Evolutionary conservation across 2,797 vertebrate genomes (phyloP), one percentile per base, ranked within the genome.

Genomic region (Gephyroberyx darwinii): DNA sequence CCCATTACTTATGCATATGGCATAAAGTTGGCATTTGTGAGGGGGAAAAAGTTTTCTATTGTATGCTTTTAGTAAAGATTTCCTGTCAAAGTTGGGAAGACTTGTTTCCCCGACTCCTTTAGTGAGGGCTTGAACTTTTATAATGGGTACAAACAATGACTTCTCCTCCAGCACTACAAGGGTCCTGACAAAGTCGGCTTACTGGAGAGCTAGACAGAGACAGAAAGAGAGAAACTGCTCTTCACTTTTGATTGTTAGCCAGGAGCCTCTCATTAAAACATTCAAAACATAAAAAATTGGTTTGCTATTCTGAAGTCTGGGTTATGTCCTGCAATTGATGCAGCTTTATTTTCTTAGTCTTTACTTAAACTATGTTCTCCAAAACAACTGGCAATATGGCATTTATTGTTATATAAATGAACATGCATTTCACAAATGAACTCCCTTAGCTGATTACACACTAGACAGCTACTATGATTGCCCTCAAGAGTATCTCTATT

Each of bases 41-140:
- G 43, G 65, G 59, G 48, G 65, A 69, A 69, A 84, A 88, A 78
- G 65, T 84, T 84, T 88, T 74, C 78, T 75, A 84, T 86, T 84
- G 69, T 87, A 88, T 91, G 87, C 91, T 92, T 93, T 93, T 92
- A 93, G 91, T 91, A 92, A 92, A 87, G 92, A 92, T 92, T 92
- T 94, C 75, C 92, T 92, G 92, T 92, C 92, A 91, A 55, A 74
- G 68, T 62, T n/a, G 71, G 72, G 71, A 62, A 81, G 73, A 62
- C 61, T 60, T 59, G 55, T 85, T 87, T 78, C 54, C 53, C 68
- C 47, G 72, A 81, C 59, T 84, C 70, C 63, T 83, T 75, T 22
- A 75, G 66, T 57, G 56, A 83, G 72, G 73, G 50, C 71, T 65
- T 80, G 81, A 87, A 85, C 80, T 78, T 91, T 86, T 83, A 67